phyloP scores from a whole-genome alignment of 2,888 invertebrate genomes.

The Dione juno region DNA sequence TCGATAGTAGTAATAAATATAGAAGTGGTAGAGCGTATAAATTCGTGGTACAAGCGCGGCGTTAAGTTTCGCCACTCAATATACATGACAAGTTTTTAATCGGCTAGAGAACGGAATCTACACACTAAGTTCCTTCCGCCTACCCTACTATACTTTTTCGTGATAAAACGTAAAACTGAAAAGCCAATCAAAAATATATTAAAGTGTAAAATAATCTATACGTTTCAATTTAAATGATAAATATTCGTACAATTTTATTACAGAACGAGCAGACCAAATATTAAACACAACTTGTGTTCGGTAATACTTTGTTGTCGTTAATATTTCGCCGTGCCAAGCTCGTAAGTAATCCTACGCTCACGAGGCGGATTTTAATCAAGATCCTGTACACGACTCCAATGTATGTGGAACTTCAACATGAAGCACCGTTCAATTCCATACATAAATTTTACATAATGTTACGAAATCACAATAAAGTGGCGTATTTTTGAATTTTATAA shows the following conservation, averaged over 20 bases:
- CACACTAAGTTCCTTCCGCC: no score
- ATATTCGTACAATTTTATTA: neutral
- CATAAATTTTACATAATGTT: conserved; percentile 29
- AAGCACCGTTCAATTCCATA: conserved; percentile 17
- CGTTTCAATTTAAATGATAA: neutral
- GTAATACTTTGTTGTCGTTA: conserved; percentile 20
- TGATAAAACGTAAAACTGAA: no score
- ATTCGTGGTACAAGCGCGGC: no score
- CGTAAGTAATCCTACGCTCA: conserved; percentile 28
- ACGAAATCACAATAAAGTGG: neutral
- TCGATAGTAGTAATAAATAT: no score
- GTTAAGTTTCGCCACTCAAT: no score
- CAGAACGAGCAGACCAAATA: neutral
- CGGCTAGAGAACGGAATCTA: no score
- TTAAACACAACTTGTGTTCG: conserved; percentile 9
- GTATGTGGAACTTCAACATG: conserved; percentile 35
- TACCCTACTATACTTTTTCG: no score
- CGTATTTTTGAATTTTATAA: neutral
- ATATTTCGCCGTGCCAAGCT: conserved; percentile 17
- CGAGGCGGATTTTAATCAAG: conserved; percentile 44
- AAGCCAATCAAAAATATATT: neutral
- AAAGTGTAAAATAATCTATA: neutral
- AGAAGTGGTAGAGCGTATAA: no score
- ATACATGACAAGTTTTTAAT: no score
- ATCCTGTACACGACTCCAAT: conserved; percentile 39